A percentile compares a stretch with the other conserved stretches of the same genome.
These are phyloP conservation scores for Parazoanthus atlanticus DNA, from an alignment of 92 coral and sea anemone genomes.

Conservation along the genomic window DNA sequence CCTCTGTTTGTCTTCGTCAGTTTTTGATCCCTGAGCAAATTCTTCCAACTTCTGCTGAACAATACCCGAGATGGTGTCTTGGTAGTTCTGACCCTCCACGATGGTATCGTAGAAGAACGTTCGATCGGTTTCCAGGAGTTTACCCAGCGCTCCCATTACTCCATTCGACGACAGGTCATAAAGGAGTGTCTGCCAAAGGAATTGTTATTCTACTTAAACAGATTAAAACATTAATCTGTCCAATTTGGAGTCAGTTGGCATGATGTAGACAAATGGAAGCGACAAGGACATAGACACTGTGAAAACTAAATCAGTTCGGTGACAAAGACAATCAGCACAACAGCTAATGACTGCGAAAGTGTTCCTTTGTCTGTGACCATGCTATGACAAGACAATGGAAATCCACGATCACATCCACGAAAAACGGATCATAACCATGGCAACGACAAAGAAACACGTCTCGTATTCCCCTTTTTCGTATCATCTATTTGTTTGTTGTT, in stretches of 20 bases:
- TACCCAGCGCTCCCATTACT: conserved; percentile 50
- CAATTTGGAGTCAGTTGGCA: neutral
- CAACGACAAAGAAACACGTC: too few relatives aligned
- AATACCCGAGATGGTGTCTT: conserved; percentile 32
- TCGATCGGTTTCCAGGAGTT: conserved; percentile 52
- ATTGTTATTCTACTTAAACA: neutral
- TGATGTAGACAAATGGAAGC: too few relatives aligned
- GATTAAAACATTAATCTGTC: neutral
- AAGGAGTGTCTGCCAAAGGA: conserved; percentile 33
- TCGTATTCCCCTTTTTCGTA: too few relatives aligned
- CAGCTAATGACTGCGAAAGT: neutral
- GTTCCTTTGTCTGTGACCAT: too few relatives aligned
- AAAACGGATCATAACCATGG: too few relatives aligned
- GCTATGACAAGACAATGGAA: too few relatives aligned
- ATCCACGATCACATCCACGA: too few relatives aligned
- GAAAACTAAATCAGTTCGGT: neutral
- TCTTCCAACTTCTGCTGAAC: conserved; percentile 44
- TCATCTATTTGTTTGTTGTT: too few relatives aligned
- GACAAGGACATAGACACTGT: neutral
- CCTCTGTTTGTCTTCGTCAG: conserved; percentile 48
- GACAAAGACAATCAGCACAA: neutral
- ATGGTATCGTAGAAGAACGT: conserved; percentile 49
- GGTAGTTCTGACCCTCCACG: conserved; percentile 44
- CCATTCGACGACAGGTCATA: conserved; percentile 39
- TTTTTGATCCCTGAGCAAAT: conserved; percentile 47